phyloP scores from a whole-genome alignment of 2,113 vertebrate genomes.

The Petrocephalus zakoni region DNA sequence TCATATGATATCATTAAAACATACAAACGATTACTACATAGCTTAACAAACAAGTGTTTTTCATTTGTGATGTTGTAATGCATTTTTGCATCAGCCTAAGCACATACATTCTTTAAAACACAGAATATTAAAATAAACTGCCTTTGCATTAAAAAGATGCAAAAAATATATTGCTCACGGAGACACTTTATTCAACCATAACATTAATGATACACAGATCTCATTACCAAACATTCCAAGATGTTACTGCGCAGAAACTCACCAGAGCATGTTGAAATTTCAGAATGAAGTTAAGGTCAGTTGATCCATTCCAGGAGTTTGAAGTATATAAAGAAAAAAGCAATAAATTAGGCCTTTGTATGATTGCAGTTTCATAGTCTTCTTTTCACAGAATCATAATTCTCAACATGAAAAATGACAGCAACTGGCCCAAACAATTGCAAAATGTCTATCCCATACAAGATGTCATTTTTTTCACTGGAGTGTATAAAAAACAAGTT shows the following conservation, averaged over 20 bases:
- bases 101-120: background rate
- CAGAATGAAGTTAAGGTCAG: conserved; percentile 6
- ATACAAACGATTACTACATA: background rate
- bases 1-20: background rate
- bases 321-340: conserved; percentile 5
- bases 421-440: background rate
- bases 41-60: background rate
- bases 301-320: conserved; percentile 2
- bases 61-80: background rate
- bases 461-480: background rate
- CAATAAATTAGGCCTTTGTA: conserved; percentile 14
- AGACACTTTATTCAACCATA: background rate
- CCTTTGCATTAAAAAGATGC: background rate
- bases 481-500: conserved; percentile 3
- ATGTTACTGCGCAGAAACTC: conserved; percentile 20
- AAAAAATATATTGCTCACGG: background rate
- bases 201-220: background rate
- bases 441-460: background rate
- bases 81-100: background rate
- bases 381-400: background rate
- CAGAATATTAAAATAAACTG: background rate
- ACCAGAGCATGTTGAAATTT: conserved; percentile 24
- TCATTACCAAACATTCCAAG: background rate
- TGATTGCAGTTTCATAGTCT: background rate
- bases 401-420: background rate